Base-by-base conservation (phyloP, 2,888 invertebrate genomes). In the Bombylius discolor region DNA sequence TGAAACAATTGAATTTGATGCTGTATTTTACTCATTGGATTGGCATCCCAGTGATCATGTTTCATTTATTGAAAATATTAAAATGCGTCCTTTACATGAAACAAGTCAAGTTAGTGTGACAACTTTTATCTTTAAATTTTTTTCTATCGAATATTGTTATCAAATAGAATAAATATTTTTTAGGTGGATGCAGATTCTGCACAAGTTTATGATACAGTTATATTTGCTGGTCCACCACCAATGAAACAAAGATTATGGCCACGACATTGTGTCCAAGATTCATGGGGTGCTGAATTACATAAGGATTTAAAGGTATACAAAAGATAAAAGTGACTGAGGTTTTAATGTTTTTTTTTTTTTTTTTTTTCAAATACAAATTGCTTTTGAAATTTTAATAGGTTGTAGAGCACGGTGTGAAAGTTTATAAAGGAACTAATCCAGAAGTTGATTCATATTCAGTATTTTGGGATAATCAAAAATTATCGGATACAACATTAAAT, bases 31-130 rank as follows among this genome's bases (percentile, higher is more conserved):
- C 77, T 92, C 96, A 0, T 79, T 90, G 65, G 98, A 98, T 77
- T 98, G 97, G 96, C 98, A 98, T 77, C 97, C 97, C 0, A 83
- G 85, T 47, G 87, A 95, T 76, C 95, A 95, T 75, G 91, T 97
- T 45, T 96, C 96, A 8, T 98, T 98, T 75, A 87, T 94, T 63
- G 96, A 97, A 71, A 97, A 97, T 74, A 82, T 94, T 56, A 81
- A 82, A 60, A 78, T 84, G 72, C 76, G 91, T 1, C 81, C 87
- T 59, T 72, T 92, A 56, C 85, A 90, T 68, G 78, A 83, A 8
- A 80, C 83, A 1, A 86, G 86, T 63, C 80, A 84, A 66, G 85
- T 85, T 64, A 77, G 78, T 72, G 14, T 31, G 46, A 45, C 5
- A 8, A 49, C 5, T 34, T 8, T 12, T n/a, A 49, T 58, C 59